Evolutionary conservation across 2,888 invertebrate genomes (phyloP), one percentile per base, ranked within the genome.

Genomic region (Galeruca laticollis): DNA sequence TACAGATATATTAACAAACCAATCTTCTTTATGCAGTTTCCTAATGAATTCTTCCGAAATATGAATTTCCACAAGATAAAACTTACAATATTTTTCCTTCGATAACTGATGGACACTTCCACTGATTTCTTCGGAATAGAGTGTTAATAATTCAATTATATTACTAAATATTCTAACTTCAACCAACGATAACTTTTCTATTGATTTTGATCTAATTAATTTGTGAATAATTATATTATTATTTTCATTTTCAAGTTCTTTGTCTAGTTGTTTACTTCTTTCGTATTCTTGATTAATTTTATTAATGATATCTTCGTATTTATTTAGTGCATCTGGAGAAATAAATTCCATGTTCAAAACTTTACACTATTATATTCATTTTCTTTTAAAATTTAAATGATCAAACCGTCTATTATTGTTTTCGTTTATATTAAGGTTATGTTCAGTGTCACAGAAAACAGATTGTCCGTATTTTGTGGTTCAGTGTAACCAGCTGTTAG

Each of bases 21-120:
- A 83, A 47, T 78, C 77, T 35, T 77, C 72, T 8, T 71, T 72
- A 20, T 74, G 62, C 51, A 84, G 63, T 73, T 79, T 82, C 57
- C 79, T 73, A 31, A 79, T 72, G 43, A 84, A 77, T n/a, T 74
- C 60, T 35, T 79, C 77, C 13, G 81, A 77, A 20, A 83, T 69
- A 68, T 76, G 79, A n/a, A 83, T 67, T 76, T 84, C 82, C 31
- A 84, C 69, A 57, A 82, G 74, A 71, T 82, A 84, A 77, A 78
- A 83, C 62, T 82, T 82, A 31, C 71, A 73, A 68, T 76, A 71
- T 18, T 76, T 62, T 40, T 62, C 60, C 31, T 70, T 75, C 21
- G 47, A 21, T 8, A 77, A 68, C 31, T 60, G 60, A 47, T 73
- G 56, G 1, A 76, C 40, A 69, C 76, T 77, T 26, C 61, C 63